Conservation (phyloP, 2,113 vertebrate genomes). For the Lagopus muta region DNA sequence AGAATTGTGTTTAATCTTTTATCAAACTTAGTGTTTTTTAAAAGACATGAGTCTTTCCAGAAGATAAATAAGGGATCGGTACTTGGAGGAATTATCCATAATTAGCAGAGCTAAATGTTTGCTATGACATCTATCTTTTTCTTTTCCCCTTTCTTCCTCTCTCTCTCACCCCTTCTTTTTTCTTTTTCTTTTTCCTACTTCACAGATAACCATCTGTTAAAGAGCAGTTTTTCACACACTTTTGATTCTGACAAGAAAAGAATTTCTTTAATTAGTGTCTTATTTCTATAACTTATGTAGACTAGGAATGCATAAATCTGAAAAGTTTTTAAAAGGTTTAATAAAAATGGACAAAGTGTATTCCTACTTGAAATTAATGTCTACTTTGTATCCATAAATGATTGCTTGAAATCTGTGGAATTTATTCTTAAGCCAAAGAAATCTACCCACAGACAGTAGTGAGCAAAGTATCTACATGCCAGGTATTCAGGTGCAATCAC, state of each 20-base stretch:
- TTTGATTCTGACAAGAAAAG: constrained; percentile 3
- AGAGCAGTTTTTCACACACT: constrained; percentile 34
- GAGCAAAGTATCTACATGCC: background rate
- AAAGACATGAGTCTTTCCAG: background rate
- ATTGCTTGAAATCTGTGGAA: background rate
- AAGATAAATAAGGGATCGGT: background rate
- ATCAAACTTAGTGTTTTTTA: background rate
- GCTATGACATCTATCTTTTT: background rate
- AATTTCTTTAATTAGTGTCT: constrained; percentile 37
- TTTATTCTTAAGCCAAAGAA: background rate
- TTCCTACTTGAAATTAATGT: background rate
- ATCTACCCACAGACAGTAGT: background rate
- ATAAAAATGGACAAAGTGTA: background rate
- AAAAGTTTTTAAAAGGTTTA: background rate
- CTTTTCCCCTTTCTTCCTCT: background rate
- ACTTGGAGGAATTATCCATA: background rate
- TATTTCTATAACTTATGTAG: background rate
- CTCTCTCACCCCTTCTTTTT: background rate
- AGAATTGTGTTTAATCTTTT: background rate
- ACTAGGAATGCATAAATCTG: background rate
- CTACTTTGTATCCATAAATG: background rate
- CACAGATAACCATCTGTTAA: constrained; percentile 27
- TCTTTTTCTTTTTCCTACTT: background rate
- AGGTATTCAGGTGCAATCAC: background rate
- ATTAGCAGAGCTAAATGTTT: background rate